phyloP scores from a whole-genome alignment of 2,113 vertebrate species.

The Nanorana parkeri region DNA sequence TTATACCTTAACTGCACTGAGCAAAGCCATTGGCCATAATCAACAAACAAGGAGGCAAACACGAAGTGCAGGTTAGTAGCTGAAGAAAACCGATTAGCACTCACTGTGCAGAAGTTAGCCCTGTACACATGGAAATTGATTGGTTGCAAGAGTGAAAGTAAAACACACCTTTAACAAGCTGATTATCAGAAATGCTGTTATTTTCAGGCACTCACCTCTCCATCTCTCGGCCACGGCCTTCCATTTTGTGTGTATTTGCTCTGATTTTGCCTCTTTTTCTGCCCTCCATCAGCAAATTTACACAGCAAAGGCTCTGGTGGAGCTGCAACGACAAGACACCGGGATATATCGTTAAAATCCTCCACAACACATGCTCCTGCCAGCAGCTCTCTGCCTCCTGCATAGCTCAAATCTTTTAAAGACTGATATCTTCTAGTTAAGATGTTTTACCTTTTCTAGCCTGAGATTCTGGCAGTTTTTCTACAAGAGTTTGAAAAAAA shows the following conservation, averaged over 20 bases:
- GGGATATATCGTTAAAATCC: conserved; percentile 70
- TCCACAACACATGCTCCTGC: conserved; percentile 66
- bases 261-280: conserved; percentile 97
- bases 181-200: background rate
- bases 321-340: conserved; percentile 81
- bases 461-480: conserved; percentile 70
- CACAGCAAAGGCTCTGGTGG: conserved; percentile 96
- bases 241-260: conserved; percentile 97
- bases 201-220: conserved; percentile 85
- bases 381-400: conserved; percentile 69
- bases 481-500: conserved; percentile 60
- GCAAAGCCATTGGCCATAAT: too few species aligned
- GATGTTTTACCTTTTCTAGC: conserved; percentile 71
- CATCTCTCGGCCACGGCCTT: conserved; percentile 94
- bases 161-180: too few species aligned
- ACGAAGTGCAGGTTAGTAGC: too few species aligned
- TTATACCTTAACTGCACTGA: too few species aligned
- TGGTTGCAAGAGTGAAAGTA: too few species aligned
- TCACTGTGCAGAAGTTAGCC: too few species aligned
- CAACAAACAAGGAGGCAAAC: too few species aligned
- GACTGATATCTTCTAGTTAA: conserved; percentile 70
- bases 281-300: conserved; percentile 97
- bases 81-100: too few species aligned
- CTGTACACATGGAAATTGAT: too few species aligned
- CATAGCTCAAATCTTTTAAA: conserved; percentile 75